Evolutionary conservation across 2,888 invertebrate genomes (phyloP).

Genomic region (Tetranychus truncatus): DNA sequence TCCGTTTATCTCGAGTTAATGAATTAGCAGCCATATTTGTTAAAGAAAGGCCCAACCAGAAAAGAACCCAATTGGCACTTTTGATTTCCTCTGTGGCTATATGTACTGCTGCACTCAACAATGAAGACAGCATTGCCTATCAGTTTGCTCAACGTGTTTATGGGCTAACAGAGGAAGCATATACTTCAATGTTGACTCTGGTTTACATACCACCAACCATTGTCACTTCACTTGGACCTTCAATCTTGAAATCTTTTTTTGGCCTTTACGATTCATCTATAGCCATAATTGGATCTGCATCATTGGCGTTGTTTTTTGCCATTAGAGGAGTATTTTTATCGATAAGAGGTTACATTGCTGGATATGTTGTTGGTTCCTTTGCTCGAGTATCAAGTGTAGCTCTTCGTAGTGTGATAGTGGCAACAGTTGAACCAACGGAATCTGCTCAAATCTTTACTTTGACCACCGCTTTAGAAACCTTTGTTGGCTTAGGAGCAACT

Average conservation of each 20-base stretch:
- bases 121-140: not conserved
- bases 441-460: not conserved
- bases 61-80: not conserved
- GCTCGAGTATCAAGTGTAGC: not conserved
- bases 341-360: not conserved
- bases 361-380: not conserved
- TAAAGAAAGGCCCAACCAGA: not conserved
- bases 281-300: not conserved
- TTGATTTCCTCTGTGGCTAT: not conserved
- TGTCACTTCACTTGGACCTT: not conserved
- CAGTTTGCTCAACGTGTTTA: not conserved
- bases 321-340: not conserved
- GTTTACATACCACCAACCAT: not conserved
- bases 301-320: not conserved
- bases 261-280: not conserved
- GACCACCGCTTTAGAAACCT: not conserved
- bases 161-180: not conserved
- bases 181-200: not conserved
- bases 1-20: not conserved
- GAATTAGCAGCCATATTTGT: not conserved
- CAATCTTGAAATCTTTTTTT: not conserved
- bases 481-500: not conserved
- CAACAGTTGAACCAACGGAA: not conserved
- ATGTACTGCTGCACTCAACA: not conserved
- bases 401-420: not conserved